phyloP scores from a whole-genome alignment of 2,888 invertebrate species.

The Calephelis perditalis region DNA sequence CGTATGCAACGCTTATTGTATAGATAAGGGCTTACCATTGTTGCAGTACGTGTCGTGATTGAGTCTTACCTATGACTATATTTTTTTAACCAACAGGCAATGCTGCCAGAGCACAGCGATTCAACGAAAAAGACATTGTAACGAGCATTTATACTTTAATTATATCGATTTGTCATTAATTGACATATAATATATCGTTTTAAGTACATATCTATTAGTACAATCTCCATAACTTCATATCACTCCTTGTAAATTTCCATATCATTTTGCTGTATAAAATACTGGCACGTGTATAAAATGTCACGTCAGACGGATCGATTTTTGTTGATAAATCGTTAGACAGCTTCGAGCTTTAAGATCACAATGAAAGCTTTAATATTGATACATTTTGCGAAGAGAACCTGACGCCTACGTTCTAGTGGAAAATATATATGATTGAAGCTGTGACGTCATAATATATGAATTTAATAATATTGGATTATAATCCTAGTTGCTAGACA shows the following conservation, averaged over 20 bases:
- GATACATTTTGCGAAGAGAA: conserved; percentile 45
- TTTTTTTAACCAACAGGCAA: conserved; percentile 38
- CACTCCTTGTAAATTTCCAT: conserved; percentile 75
- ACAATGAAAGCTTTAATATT: conserved; percentile 39
- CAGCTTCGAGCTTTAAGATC: conserved; percentile 55
- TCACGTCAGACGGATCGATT: conserved; percentile 41
- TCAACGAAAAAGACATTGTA: conserved; percentile 71
- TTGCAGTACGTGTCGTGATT: conserved; percentile 76
- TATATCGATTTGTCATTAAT: conserved; percentile 44
- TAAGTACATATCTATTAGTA: conserved; percentile 76
- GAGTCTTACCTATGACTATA: conserved; percentile 56
- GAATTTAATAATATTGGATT: neutral
- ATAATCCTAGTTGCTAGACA: too few species aligned
- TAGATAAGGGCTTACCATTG: conserved; percentile 72
- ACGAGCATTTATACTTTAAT: conserved; percentile 71
- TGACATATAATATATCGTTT: conserved; percentile 47
- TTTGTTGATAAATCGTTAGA: conserved; percentile 29
- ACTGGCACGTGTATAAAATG: conserved; percentile 58
- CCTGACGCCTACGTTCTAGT: conserved; percentile 59
- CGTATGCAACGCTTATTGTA: conserved; percentile 79
- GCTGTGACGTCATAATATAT: neutral
- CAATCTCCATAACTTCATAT: conserved; percentile 73
- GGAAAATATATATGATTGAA: conserved; percentile 38
- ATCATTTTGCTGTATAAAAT: conserved; percentile 69
- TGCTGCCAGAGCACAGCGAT: conserved; percentile 58